Evolutionary conservation across 2,113 vertebrate genomes (phyloP).

Genomic region (Microcebus murinus): DNA sequence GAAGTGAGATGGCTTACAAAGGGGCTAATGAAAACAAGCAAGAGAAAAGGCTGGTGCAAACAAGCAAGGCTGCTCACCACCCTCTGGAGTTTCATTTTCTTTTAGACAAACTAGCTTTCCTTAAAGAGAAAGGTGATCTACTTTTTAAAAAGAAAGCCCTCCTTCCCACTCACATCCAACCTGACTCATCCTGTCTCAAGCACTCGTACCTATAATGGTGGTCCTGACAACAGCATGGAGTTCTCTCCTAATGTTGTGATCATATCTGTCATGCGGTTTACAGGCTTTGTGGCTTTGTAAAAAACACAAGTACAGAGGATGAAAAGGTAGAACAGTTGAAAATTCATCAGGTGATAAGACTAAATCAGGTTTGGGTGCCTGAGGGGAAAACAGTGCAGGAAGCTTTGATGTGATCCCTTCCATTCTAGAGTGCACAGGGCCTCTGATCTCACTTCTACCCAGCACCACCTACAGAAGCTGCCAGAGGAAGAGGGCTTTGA

Average conservation of each 20-base stretch:
- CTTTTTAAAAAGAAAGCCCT: not conserved
- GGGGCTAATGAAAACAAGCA: not conserved
- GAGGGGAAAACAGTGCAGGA: not conserved
- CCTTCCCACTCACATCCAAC: not conserved
- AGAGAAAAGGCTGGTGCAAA: not conserved
- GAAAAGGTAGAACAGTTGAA: constrained; percentile 18
- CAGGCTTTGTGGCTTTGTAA: not conserved
- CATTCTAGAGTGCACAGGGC: not conserved
- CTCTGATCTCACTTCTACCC: not conserved
- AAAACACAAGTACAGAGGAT: not conserved
- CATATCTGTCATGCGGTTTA: not conserved
- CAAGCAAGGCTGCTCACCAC: not conserved
- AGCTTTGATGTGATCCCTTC: constrained; percentile 41
- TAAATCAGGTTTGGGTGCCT: constrained; percentile 14
- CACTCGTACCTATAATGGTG: not conserved
- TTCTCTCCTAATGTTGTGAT: not conserved
- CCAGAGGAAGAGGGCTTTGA: not conserved
- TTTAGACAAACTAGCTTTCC: not conserved
- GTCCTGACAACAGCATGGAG: not conserved
- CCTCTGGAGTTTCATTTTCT: not conserved
- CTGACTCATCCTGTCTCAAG: not conserved
- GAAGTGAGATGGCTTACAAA: not conserved
- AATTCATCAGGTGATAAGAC: constrained; percentile 26
- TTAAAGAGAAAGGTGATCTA: not conserved
- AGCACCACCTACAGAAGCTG: not conserved